Evolutionary conservation across 1,140 invertebrate genomes (phyloP), one percentile per base, ranked within the genome.

Genomic region (Tetramorium alpestre): DNA sequence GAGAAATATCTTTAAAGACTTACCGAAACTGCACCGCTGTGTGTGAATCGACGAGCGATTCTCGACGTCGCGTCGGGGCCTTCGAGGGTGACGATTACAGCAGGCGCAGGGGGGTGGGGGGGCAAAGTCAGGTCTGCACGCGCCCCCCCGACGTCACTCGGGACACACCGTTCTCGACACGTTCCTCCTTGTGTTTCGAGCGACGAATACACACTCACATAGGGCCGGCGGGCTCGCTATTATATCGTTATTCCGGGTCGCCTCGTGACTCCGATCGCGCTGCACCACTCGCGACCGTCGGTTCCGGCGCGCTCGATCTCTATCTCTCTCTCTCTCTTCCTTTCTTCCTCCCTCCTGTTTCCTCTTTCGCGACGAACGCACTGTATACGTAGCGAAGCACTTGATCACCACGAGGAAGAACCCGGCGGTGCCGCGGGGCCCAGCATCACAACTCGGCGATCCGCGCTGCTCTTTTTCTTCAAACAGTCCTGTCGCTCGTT

Each of bases 101-200:
- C 25, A 56, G 56, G 75, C 56, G 73, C 75, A 51, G 51, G 73
- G 51, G 73, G 88, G 77, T 88, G 69, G 80, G 86, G 92, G 87
- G 89, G 91, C 90, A 90, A 92, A 93, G 90, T 90, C 88, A 87
- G 91, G 89, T 67, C 87, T 91, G 88, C 86, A 89, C 88, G 89
- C 89, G 91, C 91, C 92, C 93, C 91, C 62, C 89, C 89, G 91
- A 87, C 88, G 91, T 90, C 87, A 87, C 81, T 69, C 25, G 77
- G 80, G 87, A 88, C 69, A 84, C 92, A 76, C 91, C 85, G 90
- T 86, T 84, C 82, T 85, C 75, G 69, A 80, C 62, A 54, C 54
- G 60, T 67, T 88, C 72, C 85, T 84, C 82, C 85, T 84, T 77
- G 82, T 85, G 87, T 86, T 86, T 44, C 70, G 51, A 60, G 51